Evolutionary conservation across 2,797 vertebrate genomes (phyloP).

Genomic region (Peromyscus eremicus): DNA sequence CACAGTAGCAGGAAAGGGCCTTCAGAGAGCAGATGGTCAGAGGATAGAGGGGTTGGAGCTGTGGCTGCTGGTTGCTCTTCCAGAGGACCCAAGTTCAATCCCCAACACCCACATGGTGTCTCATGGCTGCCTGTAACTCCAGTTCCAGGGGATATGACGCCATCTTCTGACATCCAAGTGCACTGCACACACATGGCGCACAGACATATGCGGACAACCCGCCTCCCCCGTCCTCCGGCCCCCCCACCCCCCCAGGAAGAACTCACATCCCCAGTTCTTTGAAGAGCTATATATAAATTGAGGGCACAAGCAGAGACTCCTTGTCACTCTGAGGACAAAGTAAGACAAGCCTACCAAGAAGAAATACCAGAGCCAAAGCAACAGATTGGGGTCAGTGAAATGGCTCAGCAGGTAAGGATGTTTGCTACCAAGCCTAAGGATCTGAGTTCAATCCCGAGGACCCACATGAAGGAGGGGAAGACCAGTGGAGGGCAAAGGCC

Average conservation of each 20-base stretch:
- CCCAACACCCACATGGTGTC: not conserved
- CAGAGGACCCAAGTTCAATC: not conserved
- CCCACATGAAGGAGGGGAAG: not conserved
- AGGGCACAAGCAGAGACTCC: not conserved
- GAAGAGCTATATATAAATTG: not conserved
- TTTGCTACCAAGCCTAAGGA: not conserved
- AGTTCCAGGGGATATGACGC: not conserved
- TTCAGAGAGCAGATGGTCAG: not conserved
- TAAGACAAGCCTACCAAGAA: not conserved
- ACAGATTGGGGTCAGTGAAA: not conserved
- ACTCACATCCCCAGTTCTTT: not conserved
- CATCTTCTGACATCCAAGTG: not conserved
- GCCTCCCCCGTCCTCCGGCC: no score
- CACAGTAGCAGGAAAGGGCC: not conserved
- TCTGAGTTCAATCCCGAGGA: not conserved
- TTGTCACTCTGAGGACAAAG: not conserved
- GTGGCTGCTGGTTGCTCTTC: not conserved
- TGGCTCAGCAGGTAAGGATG: not conserved
- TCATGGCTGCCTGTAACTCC: not conserved
- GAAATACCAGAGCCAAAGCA: not conserved
- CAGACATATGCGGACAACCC: not conserved
- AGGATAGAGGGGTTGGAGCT: not conserved
- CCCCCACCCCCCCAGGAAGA: not conserved
- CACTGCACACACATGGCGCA: not conserved
- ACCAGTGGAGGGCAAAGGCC: not conserved